Conservation (phyloP, 2,113 vertebrate genomes). For the Tragelaphus buxtoni region DNA sequence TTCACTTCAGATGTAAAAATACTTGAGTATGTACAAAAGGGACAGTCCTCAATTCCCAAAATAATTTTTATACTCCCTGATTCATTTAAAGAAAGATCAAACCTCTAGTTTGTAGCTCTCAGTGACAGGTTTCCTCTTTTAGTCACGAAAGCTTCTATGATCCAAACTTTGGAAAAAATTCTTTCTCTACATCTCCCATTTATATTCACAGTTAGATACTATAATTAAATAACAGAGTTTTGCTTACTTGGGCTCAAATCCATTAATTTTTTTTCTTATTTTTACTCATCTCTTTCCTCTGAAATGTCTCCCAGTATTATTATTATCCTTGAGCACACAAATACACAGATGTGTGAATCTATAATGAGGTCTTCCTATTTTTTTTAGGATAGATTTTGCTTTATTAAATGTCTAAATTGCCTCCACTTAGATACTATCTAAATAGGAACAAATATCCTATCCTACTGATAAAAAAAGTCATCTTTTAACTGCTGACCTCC, state of each 20-base stretch:
- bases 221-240: conserved; percentile 72
- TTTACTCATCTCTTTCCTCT: conserved; percentile 58
- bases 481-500: conserved; percentile 77
- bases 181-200: conserved; percentile 15
- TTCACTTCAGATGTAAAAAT: too few relatives aligned
- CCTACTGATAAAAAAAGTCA: conserved; percentile 56
- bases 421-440: conserved; percentile 71
- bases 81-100: conserved; percentile 42
- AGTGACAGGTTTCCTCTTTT: conserved; percentile 58
- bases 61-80: not conserved
- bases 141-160: conserved; percentile 28
- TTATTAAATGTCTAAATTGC: conserved; percentile 78
- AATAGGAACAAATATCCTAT: conserved; percentile 73
- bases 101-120: conserved; percentile 9
- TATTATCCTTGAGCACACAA: conserved; percentile 68
- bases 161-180: conserved; percentile 11
- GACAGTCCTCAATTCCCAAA: too few relatives aligned
- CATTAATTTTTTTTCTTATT: conserved; percentile 53
- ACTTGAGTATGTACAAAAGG: too few relatives aligned
- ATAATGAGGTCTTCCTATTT: conserved; percentile 68
- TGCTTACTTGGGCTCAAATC: conserved; percentile 66
- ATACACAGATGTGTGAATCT: conserved; percentile 66
- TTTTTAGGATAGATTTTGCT: conserved; percentile 67
- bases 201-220: conserved; percentile 60
- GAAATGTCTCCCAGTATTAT: conserved; percentile 57